Evolutionary conservation across 2,888 invertebrate species (phyloP).

Genomic region (Osmoderma eremita): DNA sequence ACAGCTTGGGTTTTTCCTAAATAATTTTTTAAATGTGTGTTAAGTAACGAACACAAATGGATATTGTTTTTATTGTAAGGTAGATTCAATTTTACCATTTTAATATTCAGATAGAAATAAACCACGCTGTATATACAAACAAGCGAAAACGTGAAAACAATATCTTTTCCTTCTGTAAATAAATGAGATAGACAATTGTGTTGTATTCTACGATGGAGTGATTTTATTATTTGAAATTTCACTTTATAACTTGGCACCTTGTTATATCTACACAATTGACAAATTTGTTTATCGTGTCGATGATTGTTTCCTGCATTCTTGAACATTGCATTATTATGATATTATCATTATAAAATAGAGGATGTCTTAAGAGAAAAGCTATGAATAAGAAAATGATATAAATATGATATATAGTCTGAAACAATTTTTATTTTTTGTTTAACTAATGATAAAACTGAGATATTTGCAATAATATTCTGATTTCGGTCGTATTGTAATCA

Average conservation of each 20-base stretch:
- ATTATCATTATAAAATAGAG: conserved; percentile 2
- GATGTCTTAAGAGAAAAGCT: conserved; percentile 10
- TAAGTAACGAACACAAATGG: background rate
- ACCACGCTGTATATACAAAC: conserved; percentile 2
- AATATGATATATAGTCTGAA: no score
- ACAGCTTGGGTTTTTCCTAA: no score
- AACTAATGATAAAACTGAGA: background rate
- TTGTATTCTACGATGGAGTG: conserved; percentile 6
- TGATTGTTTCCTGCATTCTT: no score
- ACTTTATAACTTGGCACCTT: conserved; percentile 59
- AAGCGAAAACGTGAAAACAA: no score
- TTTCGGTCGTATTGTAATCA: no score
- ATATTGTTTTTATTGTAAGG: background rate
- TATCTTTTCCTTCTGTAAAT: conserved; percentile 30
- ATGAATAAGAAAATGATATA: conserved; percentile 36
- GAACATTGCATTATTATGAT: conserved; percentile 25
- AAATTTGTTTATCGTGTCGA: conserved; percentile 39
- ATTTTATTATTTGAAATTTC: conserved; percentile 40
- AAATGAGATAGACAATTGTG: conserved; percentile 31
- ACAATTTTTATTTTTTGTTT: no score
- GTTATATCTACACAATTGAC: conserved; percentile 55
- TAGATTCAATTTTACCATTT: background rate
- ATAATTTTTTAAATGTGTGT: no score
- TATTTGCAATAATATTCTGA: no score
- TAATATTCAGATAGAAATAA: background rate